A percentile compares a stretch with the other conserved stretches of the same genome.
Conservation (phyloP, 1,140 invertebrate species). For the Drosophila pectinifera region DNA sequence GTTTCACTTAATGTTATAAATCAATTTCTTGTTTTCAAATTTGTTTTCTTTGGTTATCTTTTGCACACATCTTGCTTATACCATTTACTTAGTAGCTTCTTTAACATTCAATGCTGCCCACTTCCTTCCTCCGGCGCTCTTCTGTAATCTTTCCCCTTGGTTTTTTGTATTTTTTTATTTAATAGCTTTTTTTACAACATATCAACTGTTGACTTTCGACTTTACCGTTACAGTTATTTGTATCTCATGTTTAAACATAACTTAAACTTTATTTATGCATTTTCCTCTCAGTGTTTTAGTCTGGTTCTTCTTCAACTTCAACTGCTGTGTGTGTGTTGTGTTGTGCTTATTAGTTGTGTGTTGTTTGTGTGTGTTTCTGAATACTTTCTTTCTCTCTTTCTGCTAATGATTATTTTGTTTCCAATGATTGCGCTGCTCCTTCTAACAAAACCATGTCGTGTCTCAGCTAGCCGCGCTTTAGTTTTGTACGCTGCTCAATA, state of each 20-base stretch:
- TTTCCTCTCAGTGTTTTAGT: conserved; percentile 45
- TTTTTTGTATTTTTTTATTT: conserved; percentile 38
- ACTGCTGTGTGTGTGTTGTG: conserved; percentile 22
- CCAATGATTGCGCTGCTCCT: conserved; percentile 23
- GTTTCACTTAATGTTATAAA: conserved; percentile 79
- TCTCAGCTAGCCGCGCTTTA: conserved; percentile 27
- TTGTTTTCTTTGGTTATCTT: conserved; percentile 77
- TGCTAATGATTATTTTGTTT: conserved; percentile 38
- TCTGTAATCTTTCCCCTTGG: conserved; percentile 43
- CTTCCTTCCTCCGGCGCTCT: conserved; percentile 20
- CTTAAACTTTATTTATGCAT: conserved; percentile 75
- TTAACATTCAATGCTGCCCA: conserved; percentile 68
- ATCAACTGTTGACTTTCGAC: conserved; percentile 83
- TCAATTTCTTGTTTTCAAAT: conserved; percentile 75
- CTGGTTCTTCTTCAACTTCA: conserved; percentile 29
- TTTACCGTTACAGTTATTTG: conserved; percentile 71
- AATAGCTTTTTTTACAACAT: conserved; percentile 74
- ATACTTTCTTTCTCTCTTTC: conserved; percentile 54
- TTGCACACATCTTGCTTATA: conserved; percentile 50
- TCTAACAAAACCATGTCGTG: conserved; percentile 15
- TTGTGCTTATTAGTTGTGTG: conserved; percentile 18
- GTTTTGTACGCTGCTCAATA: conserved; percentile 53
- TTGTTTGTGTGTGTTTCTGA: conserved; percentile 48
- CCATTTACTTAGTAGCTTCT: conserved; percentile 69
- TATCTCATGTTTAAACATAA: conserved; percentile 74